Conservation (phyloP, 1,140 invertebrate genomes). For the Panagrolaimus sp. region DNA sequence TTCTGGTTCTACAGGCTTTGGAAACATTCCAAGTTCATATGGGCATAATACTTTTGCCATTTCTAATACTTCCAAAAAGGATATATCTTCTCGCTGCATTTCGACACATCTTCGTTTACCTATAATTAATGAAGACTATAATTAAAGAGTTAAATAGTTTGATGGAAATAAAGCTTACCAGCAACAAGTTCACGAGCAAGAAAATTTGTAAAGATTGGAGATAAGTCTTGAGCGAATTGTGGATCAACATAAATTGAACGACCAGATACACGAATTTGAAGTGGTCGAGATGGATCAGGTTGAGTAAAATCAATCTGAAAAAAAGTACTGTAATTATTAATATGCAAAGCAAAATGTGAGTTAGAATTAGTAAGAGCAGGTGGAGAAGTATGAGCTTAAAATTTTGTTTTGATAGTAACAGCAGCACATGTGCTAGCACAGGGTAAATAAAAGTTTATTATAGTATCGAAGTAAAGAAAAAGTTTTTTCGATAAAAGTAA, state of each 20-base stretch:
- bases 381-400: too few relatives aligned
- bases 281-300: slow-evolving; percentile 7
- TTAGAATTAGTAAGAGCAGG: too few relatives aligned
- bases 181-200: slow-evolving; percentile 4
- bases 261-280: not conserved
- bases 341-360: too few relatives aligned
- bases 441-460: too few relatives aligned
- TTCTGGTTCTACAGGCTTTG: not conserved
- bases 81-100: slow-evolving; percentile 5
- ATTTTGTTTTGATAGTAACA: too few relatives aligned
- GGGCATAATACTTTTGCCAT: not conserved
- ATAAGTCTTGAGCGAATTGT: not conserved
- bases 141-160: too few relatives aligned
- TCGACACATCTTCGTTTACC: slow-evolving; percentile 5
- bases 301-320: slow-evolving; percentile 7
- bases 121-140: too few relatives aligned
- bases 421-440: too few relatives aligned
- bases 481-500: too few relatives aligned
- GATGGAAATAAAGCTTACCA: not conserved
- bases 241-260: slow-evolving; percentile 7
- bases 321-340: not conserved
- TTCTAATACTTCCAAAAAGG: not conserved
- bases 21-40: not conserved
- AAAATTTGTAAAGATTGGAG: slow-evolving; percentile 6
- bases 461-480: too few relatives aligned